Evolutionary conservation across 2,113 vertebrate species (phyloP).

Genomic region (Helogale parvula): DNA sequence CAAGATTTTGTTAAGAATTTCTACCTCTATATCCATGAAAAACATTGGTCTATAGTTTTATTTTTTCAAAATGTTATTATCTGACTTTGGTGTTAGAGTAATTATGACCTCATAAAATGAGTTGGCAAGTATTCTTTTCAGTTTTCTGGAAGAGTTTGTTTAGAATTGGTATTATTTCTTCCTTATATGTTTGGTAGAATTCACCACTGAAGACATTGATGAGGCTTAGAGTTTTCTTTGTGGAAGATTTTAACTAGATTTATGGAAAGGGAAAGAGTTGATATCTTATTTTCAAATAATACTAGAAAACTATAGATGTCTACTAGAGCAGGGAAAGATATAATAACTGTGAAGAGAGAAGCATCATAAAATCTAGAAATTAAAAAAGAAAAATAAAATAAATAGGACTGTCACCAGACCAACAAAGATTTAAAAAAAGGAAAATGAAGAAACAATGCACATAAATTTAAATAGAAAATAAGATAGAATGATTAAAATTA

Average conservation of each 20-base stretch:
- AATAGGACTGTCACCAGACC: neutral
- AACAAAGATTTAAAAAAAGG: neutral
- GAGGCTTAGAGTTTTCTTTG: neutral
- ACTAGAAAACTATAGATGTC: neutral
- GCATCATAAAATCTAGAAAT: neutral
- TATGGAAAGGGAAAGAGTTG: neutral
- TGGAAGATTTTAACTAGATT: neutral
- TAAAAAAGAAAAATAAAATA: neutral
- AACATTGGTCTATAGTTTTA: neutral
- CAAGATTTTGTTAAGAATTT: neutral
- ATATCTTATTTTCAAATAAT: neutral
- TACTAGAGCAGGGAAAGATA: neutral
- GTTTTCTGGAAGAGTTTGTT: neutral
- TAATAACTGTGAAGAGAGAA: neutral
- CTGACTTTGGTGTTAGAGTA: neutral
- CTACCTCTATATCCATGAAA: neutral
- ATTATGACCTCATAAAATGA: neutral
- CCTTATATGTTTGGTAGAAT: neutral
- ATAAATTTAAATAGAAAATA: slow-evolving; percentile 39
- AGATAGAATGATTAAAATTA: neutral
- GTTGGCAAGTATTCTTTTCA: neutral
- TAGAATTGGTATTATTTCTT: neutral
- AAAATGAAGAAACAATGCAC: neutral
- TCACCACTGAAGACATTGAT: neutral
- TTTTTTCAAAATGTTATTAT: neutral